Evolutionary conservation across 2,888 invertebrate species (phyloP), one percentile per base, ranked within the genome.

Genomic region (Tetanocera ferruginea): DNA sequence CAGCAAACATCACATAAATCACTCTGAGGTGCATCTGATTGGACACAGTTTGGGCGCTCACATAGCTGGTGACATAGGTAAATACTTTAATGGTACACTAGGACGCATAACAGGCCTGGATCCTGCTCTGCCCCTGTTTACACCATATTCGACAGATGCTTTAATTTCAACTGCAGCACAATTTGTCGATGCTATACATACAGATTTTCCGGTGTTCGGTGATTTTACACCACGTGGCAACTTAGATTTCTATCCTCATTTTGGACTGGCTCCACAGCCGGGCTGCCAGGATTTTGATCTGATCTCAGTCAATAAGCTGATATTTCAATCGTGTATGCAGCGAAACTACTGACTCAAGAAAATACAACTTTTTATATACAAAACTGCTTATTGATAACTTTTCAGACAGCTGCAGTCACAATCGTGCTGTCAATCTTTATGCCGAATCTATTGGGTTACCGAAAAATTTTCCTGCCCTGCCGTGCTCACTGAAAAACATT

Each of bases 41-140:
- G 90, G 90, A 0, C 90, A 90, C 71, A 89, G 89, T 71, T 77
- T 90, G 73, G 90, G 90, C 1, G 89, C 89, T 0, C 90, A 90
- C 49, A 82, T 83, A 1, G 88, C 87, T 0, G 89, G 89, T 0
- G 81, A 85, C 73, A 84, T 89, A 17, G 90, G 89, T 0, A 82
- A 81, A 1, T 83, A 85, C 76, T 89, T 89, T 28, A 87, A 88
- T 81, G 88, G 90, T 2, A 82, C 80, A 1, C 57, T 90, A 49
- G 87, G 86, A 1, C 86, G 89, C 11, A 83, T 89, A 3, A 89
- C 89, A 0, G 90, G 88, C 0, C 69, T 90, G 3, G 90, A 90
- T 85, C 89, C 90, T 0, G 90, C 90, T 0, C 70, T 86, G n/a
- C 90, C 90, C 0, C 82, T 90, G 0, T 90, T 90, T 76, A 80